Evolutionary conservation across 2,888 invertebrate species (phyloP), one percentile per base, ranked within the genome.

Genomic region (Bimastos eiseni): DNA sequence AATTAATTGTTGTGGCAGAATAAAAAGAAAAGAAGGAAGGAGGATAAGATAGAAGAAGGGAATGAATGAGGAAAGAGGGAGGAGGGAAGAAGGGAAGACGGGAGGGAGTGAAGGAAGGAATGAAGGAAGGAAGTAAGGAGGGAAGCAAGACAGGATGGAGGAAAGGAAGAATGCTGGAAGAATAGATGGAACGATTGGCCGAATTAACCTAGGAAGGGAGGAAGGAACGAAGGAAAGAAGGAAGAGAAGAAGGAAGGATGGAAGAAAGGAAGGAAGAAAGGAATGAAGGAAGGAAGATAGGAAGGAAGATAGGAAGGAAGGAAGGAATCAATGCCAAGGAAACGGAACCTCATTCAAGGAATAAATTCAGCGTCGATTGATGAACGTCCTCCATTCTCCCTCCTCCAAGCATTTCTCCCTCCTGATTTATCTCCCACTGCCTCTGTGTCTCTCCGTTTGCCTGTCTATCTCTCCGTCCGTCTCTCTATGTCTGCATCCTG

Each of bases 261-360:
- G 17, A 84, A 84, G 33, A 15, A 88, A 38, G 33, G 38, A 38
- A 30, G 38, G 88, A 38, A 88, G 33, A 21, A 88, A 38, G 88
- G 38, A 38, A 38, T 24, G 88, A 38, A 88, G 88, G 88, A 83
- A 83, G 83, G 83, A 83, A 83, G 83, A n/a, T 30, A 83, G 83
- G 33, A 33, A 83, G 41, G 41, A 41, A 41, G 41, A 17, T 17
- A 41, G 41, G 41, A 41, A 41, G 41, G 41, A 41, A 41, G 41
- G 41, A 41, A 41, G 41, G 41, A 41, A 41, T 13, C 15, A 41
- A 41, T 1, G 41, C 1, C 13, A 38, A 13, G 38, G 38, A 38
- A 38, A 49, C 49, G 21, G 49, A 49, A 49, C 13, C 8, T 49
- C 24, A 44, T 6, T 49, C 49, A 49, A 49, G 21, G 49, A 49